Evolutionary conservation across 2,113 vertebrate species (phyloP), one percentile per base, ranked within the genome.

Genomic region (Ceyx melanurus): DNA sequence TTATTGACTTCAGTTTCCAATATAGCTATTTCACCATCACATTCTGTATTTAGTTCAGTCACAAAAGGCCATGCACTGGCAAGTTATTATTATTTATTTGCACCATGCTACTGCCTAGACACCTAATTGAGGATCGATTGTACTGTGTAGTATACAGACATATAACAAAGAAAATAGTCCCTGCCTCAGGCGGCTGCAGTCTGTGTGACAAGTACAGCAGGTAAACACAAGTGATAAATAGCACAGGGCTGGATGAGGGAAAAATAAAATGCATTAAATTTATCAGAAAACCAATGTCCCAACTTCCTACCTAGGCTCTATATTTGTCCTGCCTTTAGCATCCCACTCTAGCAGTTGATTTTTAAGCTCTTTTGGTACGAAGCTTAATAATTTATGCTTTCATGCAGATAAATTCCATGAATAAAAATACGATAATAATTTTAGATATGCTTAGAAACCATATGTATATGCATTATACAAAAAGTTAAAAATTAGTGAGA

Each of bases 31-130:
- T 91, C 42, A n/a, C 43, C 2, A 0, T 74, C 25, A 56, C 22
- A 26, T 74, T 81, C 77, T 87, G 17, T 62, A 67, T 87, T 82
- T 76, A 92, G 92, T 72, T 86, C 50, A 81, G 68, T 48, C 65
- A 78, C 54, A 77, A 92, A 90, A 89, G 48, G 58, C 81, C 67
- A 51, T 58, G 50, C 33, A 51, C 66, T 76, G 31, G 40, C 58
- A 82, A 84, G 57, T 75, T 84, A 58, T 77, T 92, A 88, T 88
- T 92, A 84, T 90, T 92, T 92, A 89, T 93, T 70, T 82, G 77
- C 74, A 84, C 60, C 31, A 82, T 0, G 4, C 50, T 86, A 48
- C 64, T 72, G 77, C 58, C 71, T 62, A 75, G 42, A 25, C 66
- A 76, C 22, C 46, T 89, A 92, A 79, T 85, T 4, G 13, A 89